Base-by-base conservation (phyloP, 2,888 invertebrate genomes). In the Acrocera orbiculus region DNA sequence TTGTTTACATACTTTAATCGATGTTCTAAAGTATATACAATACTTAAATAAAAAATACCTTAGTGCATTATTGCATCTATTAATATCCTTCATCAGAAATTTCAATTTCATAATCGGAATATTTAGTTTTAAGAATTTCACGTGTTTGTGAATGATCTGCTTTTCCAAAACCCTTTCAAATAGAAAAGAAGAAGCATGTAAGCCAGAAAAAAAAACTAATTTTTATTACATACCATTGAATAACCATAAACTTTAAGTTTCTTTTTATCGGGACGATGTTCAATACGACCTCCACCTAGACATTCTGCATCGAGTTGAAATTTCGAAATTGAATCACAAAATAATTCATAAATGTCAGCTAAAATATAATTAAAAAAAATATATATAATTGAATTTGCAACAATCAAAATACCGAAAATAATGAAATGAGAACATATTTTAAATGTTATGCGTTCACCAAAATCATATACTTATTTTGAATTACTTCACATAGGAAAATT, bases 211-310 rank as follows among this genome's bases (percentile, higher is more conserved):
- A n/a, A n/a, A n/a, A n/a, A n/a, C n/a, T n/a, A n/a, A n/a, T n/a
- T n/a, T n/a, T n/a, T n/a, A n/a, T n/a, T n/a, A n/a, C 40, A 45
- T 50, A 71, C 83, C 69, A 78, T 76, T 5, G 95, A 95, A 55
- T 92, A 90, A 16, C 95, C 95, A 58, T 85, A 95, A 40, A 96
- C 81, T 50, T 79, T 74, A 27, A 95, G 69, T 42, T 69, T 73
- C 51, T 86, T 89, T 28, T 69, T 67, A 6, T 66, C 67, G 0
- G 81, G 65, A 37, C 83, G 74, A 58, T 90, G 89, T 22, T 76
- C 70, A 48, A 96, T 93, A 49, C 92, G 69, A 10, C 95, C 95
- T 14, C 95, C 95, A 4, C 95, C 95, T 10, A 87, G 58, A 44
- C 90, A 87, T 50, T 89, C 79, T 40, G 76, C 74, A 38, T 78